Evolutionary conservation across 1,140 invertebrate genomes (phyloP).

Genomic region (Lineus longissimus): DNA sequence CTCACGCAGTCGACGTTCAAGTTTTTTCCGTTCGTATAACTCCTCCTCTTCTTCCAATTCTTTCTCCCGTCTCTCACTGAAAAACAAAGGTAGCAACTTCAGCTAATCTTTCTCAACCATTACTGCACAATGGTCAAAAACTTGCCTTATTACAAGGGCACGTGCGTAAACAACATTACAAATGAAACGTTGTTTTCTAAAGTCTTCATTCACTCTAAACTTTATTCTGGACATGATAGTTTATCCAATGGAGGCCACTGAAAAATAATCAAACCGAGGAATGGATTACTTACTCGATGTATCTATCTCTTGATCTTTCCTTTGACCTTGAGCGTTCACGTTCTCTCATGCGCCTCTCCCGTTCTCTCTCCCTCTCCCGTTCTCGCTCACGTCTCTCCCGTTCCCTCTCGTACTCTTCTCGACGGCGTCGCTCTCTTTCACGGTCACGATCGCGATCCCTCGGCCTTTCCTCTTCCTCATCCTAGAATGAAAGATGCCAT

Average conservation of each 20-base stretch:
- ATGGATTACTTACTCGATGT: neutral
- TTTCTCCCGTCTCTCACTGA: slow-evolving; percentile 50
- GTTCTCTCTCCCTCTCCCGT: slow-evolving; percentile 25
- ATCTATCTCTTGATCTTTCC: slow-evolving; percentile 21
- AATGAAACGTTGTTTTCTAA: too few relatives aligned
- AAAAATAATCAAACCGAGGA: too few relatives aligned
- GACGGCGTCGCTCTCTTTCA: slow-evolving; percentile 34
- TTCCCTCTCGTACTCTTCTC: slow-evolving; percentile 32
- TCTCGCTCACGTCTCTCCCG: slow-evolving; percentile 37
- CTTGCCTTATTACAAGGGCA: too few relatives aligned
- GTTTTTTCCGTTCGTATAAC: slow-evolving; percentile 79
- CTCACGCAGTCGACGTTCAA: slow-evolving; percentile 84
- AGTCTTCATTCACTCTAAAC: too few relatives aligned
- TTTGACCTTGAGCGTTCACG: slow-evolving; percentile 38
- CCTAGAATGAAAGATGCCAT: slow-evolving; percentile 6
- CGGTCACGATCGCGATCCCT: slow-evolving; percentile 31
- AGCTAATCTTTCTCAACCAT: too few relatives aligned
- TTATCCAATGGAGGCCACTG: too few relatives aligned
- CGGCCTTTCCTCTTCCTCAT: slow-evolving; percentile 40
- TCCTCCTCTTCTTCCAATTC: slow-evolving; percentile 58
- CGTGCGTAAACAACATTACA: too few relatives aligned
- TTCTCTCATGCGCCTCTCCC: slow-evolving; percentile 37
- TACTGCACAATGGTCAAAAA: too few relatives aligned
- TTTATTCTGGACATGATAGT: too few relatives aligned
- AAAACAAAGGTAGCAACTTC: neutral